Percentiles rank a stretch among this genome's conserved stretches.
These are phyloP conservation scores for Pedetes capensis DNA, from an alignment of 2,113 vertebrate genomes.

Conservation along the genomic window DNA sequence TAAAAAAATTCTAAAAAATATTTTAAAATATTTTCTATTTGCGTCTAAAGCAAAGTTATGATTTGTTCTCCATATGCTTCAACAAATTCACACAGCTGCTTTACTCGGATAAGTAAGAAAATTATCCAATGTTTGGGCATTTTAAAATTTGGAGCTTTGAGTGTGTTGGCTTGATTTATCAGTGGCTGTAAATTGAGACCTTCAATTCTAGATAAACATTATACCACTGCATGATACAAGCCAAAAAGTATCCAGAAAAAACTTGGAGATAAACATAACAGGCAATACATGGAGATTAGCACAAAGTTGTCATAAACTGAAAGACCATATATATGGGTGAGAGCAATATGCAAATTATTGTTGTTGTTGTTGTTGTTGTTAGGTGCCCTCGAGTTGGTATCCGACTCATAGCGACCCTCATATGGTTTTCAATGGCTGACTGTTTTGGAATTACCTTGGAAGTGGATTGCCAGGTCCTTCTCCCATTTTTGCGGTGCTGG, in stretches of 20 bases:
- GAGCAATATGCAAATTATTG: neutral
- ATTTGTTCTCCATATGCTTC: neutral
- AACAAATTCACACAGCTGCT: neutral
- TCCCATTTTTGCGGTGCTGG: no score
- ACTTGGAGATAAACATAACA: neutral
- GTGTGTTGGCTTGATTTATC: neutral
- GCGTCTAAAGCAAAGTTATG: neutral
- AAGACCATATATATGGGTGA: rapidly evolving
- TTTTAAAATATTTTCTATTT: neutral
- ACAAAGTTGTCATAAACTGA: no score
- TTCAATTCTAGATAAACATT: neutral
- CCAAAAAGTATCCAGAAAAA: neutral
- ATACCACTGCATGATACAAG: no score
- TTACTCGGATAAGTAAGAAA: neutral
- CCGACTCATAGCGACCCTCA: no score
- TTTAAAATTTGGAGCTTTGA: neutral
- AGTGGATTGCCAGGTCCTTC: no score
- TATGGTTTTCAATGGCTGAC: no score
- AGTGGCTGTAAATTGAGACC: rapidly evolving
- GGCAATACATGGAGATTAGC: neutral
- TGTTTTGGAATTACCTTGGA: no score
- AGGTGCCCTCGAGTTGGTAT: no score
- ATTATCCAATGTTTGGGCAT: neutral
- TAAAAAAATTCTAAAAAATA: neutral
- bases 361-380: no score